Percentiles rank a stretch among this genome's conserved stretches.
Conservation (phyloP, 2,113 vertebrate species). For the Tragelaphus scriptus region DNA sequence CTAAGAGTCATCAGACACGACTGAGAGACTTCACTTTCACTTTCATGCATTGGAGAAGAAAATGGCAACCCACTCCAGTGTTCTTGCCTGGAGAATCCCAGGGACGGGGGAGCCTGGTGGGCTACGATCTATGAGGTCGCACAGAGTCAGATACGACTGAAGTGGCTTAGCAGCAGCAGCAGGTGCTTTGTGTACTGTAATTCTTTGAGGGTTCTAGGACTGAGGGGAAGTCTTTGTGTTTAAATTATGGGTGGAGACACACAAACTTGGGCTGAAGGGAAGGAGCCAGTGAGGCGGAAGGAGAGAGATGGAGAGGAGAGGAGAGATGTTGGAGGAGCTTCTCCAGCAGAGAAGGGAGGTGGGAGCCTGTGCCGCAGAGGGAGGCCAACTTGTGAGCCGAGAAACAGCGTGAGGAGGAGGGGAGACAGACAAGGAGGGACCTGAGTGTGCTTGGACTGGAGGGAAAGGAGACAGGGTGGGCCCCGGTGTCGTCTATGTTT, state of each 20-base stretch:
- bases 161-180: too few relatives aligned
- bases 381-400: not conserved
- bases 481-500: not conserved
- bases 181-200: not conserved
- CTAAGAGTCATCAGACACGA: too few relatives aligned
- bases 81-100: too few relatives aligned
- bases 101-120: too few relatives aligned
- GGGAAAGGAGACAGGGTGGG: not conserved
- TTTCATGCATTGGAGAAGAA: too few relatives aligned
- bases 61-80: too few relatives aligned
- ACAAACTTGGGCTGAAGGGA: not conserved
- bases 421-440: fast-evolving
- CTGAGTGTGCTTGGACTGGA: not conserved
- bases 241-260: not conserved
- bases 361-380: not conserved
- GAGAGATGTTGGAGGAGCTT: not conserved
- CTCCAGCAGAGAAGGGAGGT: not conserved
- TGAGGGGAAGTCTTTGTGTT: not conserved
- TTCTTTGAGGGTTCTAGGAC: not conserved
- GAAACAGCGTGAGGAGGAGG: not conserved
- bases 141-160: too few relatives aligned
- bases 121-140: too few relatives aligned
- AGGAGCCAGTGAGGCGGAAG: not conserved
- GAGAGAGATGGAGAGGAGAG: not conserved
- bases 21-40: too few relatives aligned